Evolutionary conservation across 2,888 invertebrate genomes (phyloP).

Genomic region (Desoria tigrina): DNA sequence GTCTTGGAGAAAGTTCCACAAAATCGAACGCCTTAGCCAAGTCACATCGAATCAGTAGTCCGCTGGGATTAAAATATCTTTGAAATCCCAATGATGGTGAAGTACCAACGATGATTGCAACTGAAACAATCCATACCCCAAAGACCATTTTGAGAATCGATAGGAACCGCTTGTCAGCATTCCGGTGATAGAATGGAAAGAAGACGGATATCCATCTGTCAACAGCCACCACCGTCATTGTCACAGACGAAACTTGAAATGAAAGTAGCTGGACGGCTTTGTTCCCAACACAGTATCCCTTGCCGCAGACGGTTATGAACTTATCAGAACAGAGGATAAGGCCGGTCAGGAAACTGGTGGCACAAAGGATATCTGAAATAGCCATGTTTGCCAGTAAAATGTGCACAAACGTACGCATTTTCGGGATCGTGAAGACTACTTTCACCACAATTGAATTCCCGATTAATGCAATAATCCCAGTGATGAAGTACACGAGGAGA

Average conservation of each 20-base stretch:
- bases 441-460: slow-evolving; percentile 22
- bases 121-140: slow-evolving; percentile 16
- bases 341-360: slow-evolving; percentile 19
- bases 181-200: slow-evolving; percentile 1
- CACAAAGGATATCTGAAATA: slow-evolving; percentile 27
- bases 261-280: slow-evolving; percentile 26
- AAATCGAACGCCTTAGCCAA: slow-evolving; percentile 11
- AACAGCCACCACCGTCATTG: slow-evolving; percentile 26
- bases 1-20: neutral
- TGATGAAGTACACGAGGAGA: slow-evolving; percentile 14
- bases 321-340: slow-evolving; percentile 23
- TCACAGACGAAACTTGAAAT: slow-evolving; percentile 31
- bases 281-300: slow-evolving; percentile 9
- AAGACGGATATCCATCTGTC: slow-evolving; percentile 25
- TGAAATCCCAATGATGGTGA: slow-evolving; percentile 24
- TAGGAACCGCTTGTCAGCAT: neutral
- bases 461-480: slow-evolving; percentile 13
- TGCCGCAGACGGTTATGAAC: neutral
- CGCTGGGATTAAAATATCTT: slow-evolving; percentile 13
- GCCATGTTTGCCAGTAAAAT: slow-evolving; percentile 29
- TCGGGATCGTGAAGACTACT: slow-evolving; percentile 19
- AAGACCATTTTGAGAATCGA: neutral
- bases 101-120: slow-evolving; percentile 21
- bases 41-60: slow-evolving; percentile 20
- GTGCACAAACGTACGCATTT: slow-evolving; percentile 26